Conservation (phyloP, 2,113 vertebrate genomes). For the Myiozetetes cayanensis region DNA sequence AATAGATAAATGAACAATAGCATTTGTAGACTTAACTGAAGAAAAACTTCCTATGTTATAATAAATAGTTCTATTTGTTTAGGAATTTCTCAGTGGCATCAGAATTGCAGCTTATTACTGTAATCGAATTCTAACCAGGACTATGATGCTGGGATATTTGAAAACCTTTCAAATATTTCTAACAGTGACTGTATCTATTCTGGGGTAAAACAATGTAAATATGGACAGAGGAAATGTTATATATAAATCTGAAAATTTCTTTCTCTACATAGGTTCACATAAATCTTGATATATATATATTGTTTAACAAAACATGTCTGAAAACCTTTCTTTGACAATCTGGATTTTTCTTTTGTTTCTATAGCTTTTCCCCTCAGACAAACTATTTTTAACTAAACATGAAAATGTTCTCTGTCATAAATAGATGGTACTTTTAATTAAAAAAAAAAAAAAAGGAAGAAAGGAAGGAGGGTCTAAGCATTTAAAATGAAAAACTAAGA, state of each 20-base stretch:
- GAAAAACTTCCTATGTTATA: background rate
- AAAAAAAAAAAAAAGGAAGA: background rate
- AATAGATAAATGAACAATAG: background rate
- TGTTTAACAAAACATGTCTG: fast-evolving
- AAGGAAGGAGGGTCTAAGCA: background rate
- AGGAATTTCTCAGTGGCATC: background rate
- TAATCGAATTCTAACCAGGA: background rate
- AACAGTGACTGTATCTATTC: background rate
- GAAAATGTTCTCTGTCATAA: background rate
- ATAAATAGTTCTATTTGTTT: background rate
- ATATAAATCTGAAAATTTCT: background rate
- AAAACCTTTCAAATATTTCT: background rate
- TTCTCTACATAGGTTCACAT: too few relatives aligned
- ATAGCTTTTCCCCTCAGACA: background rate
- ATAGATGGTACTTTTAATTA: background rate
- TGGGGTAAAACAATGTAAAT: background rate
- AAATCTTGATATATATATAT: background rate
- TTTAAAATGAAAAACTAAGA: background rate
- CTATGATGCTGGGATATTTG: background rate
- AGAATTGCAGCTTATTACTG: background rate
- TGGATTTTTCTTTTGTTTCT: background rate
- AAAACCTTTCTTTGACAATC: background rate
- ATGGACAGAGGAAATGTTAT: background rate
- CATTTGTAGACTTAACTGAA: background rate
- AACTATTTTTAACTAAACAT: background rate